Base-by-base conservation (phyloP, 2,797 vertebrate genomes). In the Centroberyx gerrardi region DNA sequence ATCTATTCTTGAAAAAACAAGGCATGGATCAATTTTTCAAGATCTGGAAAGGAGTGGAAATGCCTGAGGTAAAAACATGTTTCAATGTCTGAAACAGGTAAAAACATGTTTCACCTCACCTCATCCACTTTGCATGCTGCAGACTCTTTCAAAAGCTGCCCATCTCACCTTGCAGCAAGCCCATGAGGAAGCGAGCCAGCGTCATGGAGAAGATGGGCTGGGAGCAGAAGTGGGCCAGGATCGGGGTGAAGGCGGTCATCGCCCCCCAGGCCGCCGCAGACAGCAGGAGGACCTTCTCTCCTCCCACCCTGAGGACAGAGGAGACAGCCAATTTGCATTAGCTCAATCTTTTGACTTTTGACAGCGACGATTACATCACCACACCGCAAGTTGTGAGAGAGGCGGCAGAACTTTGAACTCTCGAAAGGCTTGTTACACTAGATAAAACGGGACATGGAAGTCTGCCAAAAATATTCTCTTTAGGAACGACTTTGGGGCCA, bases 231-330 rank as follows among this genome's bases (percentile, higher is more conserved):
- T 92, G 95, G 10, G 96, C 93, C 60, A 97, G 90, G 84, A 98
- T 74, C 0, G 98, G 98, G 1, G 97, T 99, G 88, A 97, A 91
- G 0, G 96, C 92, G 0, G 96, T 98, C 93, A 98, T 96, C 60
- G 95, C 92, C 8, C 98, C 98, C 98, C 98, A 99, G 62, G 97
- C 95, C 1, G 96, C 94, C 0, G 97, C 96, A 0, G 98, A 97
- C 56, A 99, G 93, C 66, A 99, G 89, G 31, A 99, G 94, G 46
- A 99, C 95, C 78, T 97, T 99, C 93, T 99, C 98, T 8, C 98
- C 98, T 46, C 98, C 98, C n/a, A 99, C 96, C 80, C 98, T 99
- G 81, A 61, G 46, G 63, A 64, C 48, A 70, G 31, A 75, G 1
- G 61, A 63, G 2, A 74, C 4, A 66, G n/a, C 18, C 29, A n/a